Percentiles rank a stretch among this genome's conserved stretches.
Evolutionary conservation across 2,113 vertebrate species (phyloP).

Genomic region (Megaptera novaeangliae): DNA sequence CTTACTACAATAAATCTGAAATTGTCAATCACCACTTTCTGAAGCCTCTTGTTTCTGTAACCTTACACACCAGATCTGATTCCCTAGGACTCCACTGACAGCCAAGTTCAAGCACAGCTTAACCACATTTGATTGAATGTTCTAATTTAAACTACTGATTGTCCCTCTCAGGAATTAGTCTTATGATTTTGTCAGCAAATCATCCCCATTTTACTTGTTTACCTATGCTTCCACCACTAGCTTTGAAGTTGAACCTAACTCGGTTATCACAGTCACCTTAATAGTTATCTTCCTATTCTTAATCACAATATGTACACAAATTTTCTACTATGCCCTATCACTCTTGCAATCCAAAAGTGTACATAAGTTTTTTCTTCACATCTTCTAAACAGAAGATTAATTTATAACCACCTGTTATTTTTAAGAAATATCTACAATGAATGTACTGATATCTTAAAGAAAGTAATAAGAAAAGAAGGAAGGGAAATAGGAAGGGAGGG

Average conservation of each 20-base stretch:
- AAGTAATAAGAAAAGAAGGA: not conserved
- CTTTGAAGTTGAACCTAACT: not conserved
- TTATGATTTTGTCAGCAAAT: not conserved
- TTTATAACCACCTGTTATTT: not conserved
- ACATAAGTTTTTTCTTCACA: not conserved
- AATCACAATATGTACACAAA: not conserved
- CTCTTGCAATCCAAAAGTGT: not conserved
- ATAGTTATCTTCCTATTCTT: not conserved
- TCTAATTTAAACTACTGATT: not conserved
- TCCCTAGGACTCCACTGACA: not conserved
- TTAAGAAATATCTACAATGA: not conserved
- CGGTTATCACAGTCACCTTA: not conserved
- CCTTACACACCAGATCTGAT: not conserved
- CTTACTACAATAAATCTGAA: not conserved
- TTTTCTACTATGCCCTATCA: not conserved
- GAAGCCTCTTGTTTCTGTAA: not conserved
- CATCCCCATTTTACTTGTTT: not conserved
- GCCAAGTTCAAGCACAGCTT: not conserved
- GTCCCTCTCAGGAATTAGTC: not conserved
- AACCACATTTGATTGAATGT: not conserved
- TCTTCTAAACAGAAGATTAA: not conserved
- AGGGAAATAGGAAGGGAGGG: not conserved
- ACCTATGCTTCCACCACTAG: not conserved
- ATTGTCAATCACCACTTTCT: not conserved
- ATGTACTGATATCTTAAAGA: not conserved